These are phyloP conservation scores for Agrotis segetum DNA, from an alignment of 2,888 invertebrate genomes.

Conservation along the genomic window DNA sequence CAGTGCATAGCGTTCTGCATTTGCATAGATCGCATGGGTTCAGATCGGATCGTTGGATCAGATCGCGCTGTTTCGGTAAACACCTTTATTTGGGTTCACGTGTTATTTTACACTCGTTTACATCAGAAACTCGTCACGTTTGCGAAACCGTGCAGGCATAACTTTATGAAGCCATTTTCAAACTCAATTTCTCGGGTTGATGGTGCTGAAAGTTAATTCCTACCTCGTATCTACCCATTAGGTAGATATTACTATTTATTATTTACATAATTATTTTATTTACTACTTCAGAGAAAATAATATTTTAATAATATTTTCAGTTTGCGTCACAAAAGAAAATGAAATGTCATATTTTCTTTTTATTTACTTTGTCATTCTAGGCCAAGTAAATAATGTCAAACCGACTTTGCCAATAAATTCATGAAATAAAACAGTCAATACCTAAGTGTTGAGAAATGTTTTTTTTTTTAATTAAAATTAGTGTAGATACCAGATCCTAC, in stretches of 20 bases:
- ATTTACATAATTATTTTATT: neutral
- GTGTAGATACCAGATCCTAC: neutral
- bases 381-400: no score
- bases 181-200: neutral
- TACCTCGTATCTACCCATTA: neutral
- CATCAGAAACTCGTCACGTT: conserved; percentile 27
- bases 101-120: conserved; percentile 3
- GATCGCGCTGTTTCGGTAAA: no score
- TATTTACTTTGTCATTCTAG: no score
- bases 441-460: neutral
- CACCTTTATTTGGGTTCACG: neutral
- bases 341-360: no score
- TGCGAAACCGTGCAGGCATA: no score
- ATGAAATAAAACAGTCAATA: no score
- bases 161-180: conserved; percentile 13
- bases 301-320: neutral
- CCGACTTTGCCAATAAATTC: no score
- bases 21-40: no score
- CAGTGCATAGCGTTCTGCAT: no score
- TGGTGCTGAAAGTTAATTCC: neutral
- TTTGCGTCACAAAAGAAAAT: neutral
- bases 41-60: no score
- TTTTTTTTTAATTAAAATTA: neutral
- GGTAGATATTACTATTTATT: neutral
- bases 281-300: neutral